These are phyloP conservation scores for Lomographa bimaculata DNA, from an alignment of 2,888 invertebrate species.

Conservation along the genomic window DNA sequence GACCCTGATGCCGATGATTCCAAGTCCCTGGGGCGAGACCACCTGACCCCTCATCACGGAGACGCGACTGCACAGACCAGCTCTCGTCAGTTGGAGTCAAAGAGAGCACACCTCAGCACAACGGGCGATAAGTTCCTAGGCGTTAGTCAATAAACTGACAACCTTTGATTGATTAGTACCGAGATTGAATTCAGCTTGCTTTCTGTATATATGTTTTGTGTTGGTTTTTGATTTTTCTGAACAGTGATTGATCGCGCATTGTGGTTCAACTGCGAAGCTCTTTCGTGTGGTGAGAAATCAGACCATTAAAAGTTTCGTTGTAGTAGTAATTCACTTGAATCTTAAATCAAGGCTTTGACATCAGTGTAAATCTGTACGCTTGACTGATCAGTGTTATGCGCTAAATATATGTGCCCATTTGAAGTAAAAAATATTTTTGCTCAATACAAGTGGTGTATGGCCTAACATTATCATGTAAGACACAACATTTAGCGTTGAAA, in stretches of 20 bases:
- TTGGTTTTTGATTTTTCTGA: conserved; percentile 19
- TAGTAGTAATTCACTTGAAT: too few relatives aligned
- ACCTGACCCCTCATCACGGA: conserved; percentile 99
- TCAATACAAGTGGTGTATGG: too few relatives aligned
- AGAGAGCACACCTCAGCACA: conserved; percentile 46
- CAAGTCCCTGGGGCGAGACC: conserved; percentile 96
- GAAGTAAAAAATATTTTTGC: too few relatives aligned
- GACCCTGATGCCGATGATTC: conserved; percentile 98
- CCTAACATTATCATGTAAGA: too few relatives aligned
- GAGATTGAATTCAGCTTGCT: conserved; percentile 19
- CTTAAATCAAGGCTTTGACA: too few relatives aligned
- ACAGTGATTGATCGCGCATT: conserved; percentile 14
- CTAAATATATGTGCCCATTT: too few relatives aligned
- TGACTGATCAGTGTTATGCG: too few relatives aligned
- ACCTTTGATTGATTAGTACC: conserved; percentile 17
- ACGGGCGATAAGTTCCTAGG: conserved; percentile 52
- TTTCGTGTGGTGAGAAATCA: conserved; percentile 15
- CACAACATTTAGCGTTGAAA: too few relatives aligned
- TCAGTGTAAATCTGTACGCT: too few relatives aligned
- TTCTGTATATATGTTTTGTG: conserved; percentile 20
- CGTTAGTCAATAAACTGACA: conserved; percentile 24
- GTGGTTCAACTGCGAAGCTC: conserved; percentile 2
- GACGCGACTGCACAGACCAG: conserved; percentile 92
- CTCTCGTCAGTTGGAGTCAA: conserved; percentile 57
- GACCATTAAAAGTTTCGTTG: conserved; percentile 17